Conservation (phyloP, 2,113 vertebrate species). For the Vulpes ferrilata region DNA sequence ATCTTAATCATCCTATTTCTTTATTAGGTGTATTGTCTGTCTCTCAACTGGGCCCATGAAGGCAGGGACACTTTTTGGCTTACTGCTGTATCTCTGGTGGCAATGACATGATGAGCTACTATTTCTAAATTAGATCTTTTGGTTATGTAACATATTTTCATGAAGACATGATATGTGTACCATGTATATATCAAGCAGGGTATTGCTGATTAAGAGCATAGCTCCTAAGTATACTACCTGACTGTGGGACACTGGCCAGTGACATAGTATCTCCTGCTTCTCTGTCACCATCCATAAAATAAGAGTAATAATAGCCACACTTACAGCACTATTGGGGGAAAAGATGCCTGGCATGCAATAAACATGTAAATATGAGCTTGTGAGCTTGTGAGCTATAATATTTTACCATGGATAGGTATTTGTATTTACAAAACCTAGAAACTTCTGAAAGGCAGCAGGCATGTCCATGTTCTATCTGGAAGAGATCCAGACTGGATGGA, state of each 20-base stretch:
- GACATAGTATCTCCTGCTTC: neutral
- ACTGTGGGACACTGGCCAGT: neutral
- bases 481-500: neutral
- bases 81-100: neutral
- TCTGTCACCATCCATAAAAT: neutral
- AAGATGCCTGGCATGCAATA: neutral
- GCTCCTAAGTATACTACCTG: neutral
- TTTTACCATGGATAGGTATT: neutral
- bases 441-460: neutral
- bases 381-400: neutral
- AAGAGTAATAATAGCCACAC: neutral
- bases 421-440: slow-evolving; percentile 31
- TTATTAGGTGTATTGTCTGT: neutral
- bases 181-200: neutral
- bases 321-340: neutral
- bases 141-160: neutral
- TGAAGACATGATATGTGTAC: neutral
- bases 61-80: neutral
- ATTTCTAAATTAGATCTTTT: neutral
- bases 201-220: neutral
- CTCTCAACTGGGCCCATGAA: neutral
- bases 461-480: neutral
- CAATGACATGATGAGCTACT: neutral
- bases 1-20: neutral
- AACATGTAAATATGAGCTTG: neutral